These are phyloP conservation scores for Gallinago paraguaiae DNA, from an alignment of 2,113 vertebrate species.

Conservation along the genomic window DNA sequence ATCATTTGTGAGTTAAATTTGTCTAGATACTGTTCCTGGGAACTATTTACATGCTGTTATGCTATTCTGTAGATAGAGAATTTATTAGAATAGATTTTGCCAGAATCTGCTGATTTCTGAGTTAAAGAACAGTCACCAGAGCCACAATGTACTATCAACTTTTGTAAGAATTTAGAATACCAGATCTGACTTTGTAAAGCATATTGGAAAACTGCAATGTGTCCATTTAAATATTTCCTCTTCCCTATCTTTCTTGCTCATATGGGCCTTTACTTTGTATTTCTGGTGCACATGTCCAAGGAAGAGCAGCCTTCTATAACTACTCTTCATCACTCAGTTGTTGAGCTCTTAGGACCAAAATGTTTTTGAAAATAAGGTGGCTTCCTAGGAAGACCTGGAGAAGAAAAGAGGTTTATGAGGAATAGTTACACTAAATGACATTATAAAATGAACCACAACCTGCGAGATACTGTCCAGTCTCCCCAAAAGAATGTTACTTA, in stretches of 20 bases:
- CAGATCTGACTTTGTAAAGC: neutral
- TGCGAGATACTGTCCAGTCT: neutral
- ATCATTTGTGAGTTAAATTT: neutral
- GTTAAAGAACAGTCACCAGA: neutral
- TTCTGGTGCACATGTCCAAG: neutral
- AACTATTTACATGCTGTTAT: neutral
- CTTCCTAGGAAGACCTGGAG: neutral
- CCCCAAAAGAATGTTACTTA: neutral
- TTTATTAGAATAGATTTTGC: neutral
- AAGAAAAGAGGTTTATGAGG: neutral
- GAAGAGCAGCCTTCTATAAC: neutral
- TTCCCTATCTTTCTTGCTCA: neutral
- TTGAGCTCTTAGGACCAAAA: neutral
- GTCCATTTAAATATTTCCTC: neutral
- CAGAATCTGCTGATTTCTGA: neutral
- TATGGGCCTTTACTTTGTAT: neutral
- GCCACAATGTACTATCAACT: neutral
- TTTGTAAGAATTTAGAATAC: neutral
- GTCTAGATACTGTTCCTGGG: neutral
- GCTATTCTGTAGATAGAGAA: neutral
- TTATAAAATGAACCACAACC: neutral
- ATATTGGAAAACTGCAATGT: neutral
- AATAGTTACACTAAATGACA: neutral
- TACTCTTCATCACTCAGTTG: neutral
- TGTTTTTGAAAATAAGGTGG: neutral